Evolutionary conservation across 2,888 invertebrate species (phyloP), one percentile per base, ranked within the genome.

Genomic region (Cheilosia soror): DNA sequence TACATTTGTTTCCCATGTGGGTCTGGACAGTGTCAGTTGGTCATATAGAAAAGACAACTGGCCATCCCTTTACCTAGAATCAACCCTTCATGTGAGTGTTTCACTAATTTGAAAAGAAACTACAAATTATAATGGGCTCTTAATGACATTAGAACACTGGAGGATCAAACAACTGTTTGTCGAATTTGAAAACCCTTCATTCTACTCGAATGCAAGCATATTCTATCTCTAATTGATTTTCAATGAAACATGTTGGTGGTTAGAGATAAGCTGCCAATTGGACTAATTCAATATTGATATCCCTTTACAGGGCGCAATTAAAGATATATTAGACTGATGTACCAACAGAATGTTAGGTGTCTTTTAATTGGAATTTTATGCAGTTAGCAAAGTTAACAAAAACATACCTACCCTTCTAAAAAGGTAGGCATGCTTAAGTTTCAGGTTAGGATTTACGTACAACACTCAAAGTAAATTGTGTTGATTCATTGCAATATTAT

Each of bases 41-140:
- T 53, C 65, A 71, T 57, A 47, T 11, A 5, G 29, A 66, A 25
- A 11, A 40, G 60, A 47, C 66, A 57, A 73, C 55, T 72, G 51
- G 42, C 9, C 31, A 20, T 13, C 11, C 37, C 7, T 13, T 33
- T n/a, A 49, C 9, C 9, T 27, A 27, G 60, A 65, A 49, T 40
- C 33, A 78, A 78, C 71, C 71, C 63, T 78, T 77, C 68, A 53
- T 55, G 7, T 51, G 65, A 53, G 40, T 13, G 40, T 13, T 55
- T 44, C 40, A 72, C 69, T 81, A 76, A 76, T 81, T 76, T 71
- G 76, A 69, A 76, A 75, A 71, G 63, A 69, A 81, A 75, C 63
- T 57, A 11, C 69, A 62, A 73, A 60, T 44, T 57, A 20, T 75
- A 57, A 75, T 69, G 69, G 53, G 7, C 57, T 51, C 57, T 42